Conservation (phyloP, 1,140 invertebrate species). For the Diorhabda elongata region DNA sequence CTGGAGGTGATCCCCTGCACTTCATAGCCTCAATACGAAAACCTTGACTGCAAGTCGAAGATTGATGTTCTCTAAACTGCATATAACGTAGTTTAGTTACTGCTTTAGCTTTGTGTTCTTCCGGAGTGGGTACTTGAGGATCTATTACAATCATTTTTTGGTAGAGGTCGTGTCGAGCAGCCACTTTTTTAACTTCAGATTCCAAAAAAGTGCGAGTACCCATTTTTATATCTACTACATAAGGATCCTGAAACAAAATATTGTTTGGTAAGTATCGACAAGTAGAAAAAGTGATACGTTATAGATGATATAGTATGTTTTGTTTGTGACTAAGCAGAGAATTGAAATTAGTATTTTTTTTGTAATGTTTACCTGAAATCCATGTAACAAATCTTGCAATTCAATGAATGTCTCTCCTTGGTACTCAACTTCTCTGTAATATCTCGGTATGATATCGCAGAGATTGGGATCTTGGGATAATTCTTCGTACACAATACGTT, state of each 20-base stretch:
- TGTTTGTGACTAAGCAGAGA: no score
- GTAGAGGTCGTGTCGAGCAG: conserved; percentile 74
- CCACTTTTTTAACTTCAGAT: conserved; percentile 83
- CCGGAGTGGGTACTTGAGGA: conserved; percentile 74
- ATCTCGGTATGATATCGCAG: conserved; percentile 76
- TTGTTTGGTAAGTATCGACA: background rate
- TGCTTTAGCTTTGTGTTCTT: conserved; percentile 72
- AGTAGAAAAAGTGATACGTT: no score
- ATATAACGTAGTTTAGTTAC: conserved; percentile 93
- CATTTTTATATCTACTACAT: conserved; percentile 92
- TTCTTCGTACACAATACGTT: conserved; percentile 75
- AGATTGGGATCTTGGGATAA: conserved; percentile 73
- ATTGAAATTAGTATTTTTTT: no score
- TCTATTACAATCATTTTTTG: conserved; percentile 94
- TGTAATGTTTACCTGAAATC: conserved; percentile 58
- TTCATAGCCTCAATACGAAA: conserved; percentile 97
- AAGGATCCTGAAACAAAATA: conserved; percentile 59
- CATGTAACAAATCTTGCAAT: conserved; percentile 80
- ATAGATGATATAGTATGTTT: no score
- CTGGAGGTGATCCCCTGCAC: conserved; percentile 65
- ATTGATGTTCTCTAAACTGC: conserved; percentile 91
- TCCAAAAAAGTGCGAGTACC: conserved; percentile 90
- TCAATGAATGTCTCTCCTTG: conserved; percentile 86
- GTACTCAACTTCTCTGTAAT: conserved; percentile 81
- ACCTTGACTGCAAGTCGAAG: conserved; percentile 86